Evolutionary conservation across 2,888 invertebrate genomes (phyloP).

Genomic region (Rhagonycha fulva): DNA sequence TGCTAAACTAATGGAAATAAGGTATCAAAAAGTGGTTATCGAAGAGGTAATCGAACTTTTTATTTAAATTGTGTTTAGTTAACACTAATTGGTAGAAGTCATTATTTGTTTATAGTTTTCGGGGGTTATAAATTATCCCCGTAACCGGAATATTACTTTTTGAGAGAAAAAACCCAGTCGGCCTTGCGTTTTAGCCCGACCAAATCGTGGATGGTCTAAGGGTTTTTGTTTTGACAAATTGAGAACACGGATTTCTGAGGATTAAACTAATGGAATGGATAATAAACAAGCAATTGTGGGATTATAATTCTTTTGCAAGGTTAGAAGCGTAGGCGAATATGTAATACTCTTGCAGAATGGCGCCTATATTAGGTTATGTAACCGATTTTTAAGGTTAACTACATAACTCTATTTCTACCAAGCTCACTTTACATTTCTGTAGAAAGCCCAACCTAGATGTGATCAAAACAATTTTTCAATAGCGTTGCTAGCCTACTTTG

Average conservation of each 20-base stretch:
- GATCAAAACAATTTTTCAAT: not conserved
- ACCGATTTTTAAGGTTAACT: constrained; percentile 31
- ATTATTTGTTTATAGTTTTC: not conserved
- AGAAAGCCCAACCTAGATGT: not conserved
- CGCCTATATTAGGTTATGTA: constrained; percentile 36
- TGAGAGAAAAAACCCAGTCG: constrained; percentile 43
- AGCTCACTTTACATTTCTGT: not conserved
- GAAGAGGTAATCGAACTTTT: constrained; percentile 12
- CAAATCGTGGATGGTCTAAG: not conserved
- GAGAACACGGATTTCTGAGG: constrained; percentile 14
- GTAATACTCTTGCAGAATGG: constrained; percentile 28
- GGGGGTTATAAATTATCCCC: constrained; percentile 38
- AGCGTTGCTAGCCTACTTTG: not conserved
- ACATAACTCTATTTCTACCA: constrained; percentile 5
- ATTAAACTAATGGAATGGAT: constrained; percentile 28
- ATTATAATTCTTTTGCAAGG: constrained; percentile 34
- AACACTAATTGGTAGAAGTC: constrained; percentile 25
- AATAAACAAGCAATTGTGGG: constrained; percentile 29
- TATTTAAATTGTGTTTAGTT: constrained; percentile 15
- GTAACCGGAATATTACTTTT: constrained; percentile 39
- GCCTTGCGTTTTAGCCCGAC: constrained; percentile 34
- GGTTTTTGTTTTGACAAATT: constrained; percentile 16
- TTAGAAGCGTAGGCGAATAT: constrained; percentile 33
- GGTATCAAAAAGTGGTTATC: constrained; percentile 3
- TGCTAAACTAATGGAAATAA: not conserved